Base-by-base conservation (phyloP, 2,113 vertebrate genomes). In the Microtus pennsylvanicus region DNA sequence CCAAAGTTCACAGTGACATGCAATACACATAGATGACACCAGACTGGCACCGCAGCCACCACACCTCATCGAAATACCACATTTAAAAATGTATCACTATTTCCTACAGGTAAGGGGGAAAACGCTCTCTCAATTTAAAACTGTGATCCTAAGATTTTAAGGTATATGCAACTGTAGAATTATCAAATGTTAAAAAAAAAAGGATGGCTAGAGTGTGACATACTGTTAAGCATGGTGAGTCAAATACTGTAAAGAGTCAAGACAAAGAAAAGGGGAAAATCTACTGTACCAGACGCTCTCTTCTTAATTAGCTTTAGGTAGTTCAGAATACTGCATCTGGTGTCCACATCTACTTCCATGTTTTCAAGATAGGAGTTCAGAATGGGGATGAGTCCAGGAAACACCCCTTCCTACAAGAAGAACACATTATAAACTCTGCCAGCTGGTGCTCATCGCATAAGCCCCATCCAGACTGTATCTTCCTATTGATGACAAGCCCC, bases 301-400 rank as follows among this genome's bases (percentile, higher is more conserved):
- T 99, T 99, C 98, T 99, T 99, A 96, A 99, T 99, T 94, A 99
- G 99, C 97, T 99, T 99, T 94, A 99, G 98, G 97, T 99, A 99
- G 98, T 99, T 99, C 76, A 99, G 98, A 96, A 99, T 99, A 92
- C 99, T 99, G 98, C 99, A 99, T 42, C 99, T 99, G 52, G 99
- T 99, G 98, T 99, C 99, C 75, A 99, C 99, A 67, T 99, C 99
- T 78, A 99, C 99, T 95, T 99, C 99, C 99, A 99, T 99, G 96
- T 99, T 99, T 98, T 99, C 99, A 97, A 99, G 99, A 97, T 99
- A 99, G 95, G 99, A 99, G 98, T 99, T 99, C 47, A 99, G 99
- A 98, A 99, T 98, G 4, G 99, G 99, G 94, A 99, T 99, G 82
- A 99, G 99, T 24, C 99, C 99, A 75, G 99, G 99, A 98, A 99